These are phyloP conservation scores for Cotesia chilonis DNA, from an alignment of 1,140 invertebrate species.

Conservation along the genomic window DNA sequence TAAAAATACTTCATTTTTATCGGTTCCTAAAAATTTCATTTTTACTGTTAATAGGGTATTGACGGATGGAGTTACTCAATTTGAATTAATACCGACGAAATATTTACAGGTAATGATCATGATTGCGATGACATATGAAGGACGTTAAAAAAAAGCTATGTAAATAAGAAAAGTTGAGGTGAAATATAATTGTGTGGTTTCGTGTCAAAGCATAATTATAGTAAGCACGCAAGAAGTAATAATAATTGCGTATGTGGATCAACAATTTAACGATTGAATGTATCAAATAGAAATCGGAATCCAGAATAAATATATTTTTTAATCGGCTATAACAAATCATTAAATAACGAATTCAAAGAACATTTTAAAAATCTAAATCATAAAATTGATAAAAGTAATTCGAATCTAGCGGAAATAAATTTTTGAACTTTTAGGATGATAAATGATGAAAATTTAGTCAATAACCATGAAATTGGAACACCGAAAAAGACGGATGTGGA, in stretches of 20 bases:
- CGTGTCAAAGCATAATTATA: background rate
- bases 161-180: background rate
- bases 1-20: no score
- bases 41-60: no score
- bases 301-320: background rate
- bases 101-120: no score
- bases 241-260: background rate
- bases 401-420: conserved; percentile 9
- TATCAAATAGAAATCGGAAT: background rate
- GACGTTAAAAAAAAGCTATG: no score
- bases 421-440: conserved; percentile 22
- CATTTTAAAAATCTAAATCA: no score
- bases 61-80: no score
- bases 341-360: background rate
- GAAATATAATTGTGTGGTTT: background rate
- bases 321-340: background rate
- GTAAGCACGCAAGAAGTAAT: conserved; percentile 12
- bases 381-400: no score
- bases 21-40: no score
- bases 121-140: no score
- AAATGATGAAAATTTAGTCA: conserved; percentile 31
- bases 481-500: conserved; percentile 4
- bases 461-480: background rate
- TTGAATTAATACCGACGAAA: no score
- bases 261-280: background rate